Evolutionary conservation across 1,140 invertebrate species (phyloP).

Genomic region (Drosophila tsacasi): DNA sequence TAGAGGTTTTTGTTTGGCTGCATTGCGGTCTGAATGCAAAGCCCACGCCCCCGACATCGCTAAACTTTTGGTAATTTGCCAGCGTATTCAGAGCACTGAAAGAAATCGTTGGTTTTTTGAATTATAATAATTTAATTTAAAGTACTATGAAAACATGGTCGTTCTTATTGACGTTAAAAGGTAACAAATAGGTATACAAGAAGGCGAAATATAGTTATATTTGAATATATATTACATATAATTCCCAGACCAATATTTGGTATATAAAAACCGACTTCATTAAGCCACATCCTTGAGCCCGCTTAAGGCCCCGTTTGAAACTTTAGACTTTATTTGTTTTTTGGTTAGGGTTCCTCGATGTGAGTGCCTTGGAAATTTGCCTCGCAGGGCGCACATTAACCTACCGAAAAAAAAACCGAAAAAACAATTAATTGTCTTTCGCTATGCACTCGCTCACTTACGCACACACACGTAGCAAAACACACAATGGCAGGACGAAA

Average conservation of each 20-base stretch:
- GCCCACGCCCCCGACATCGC: constrained; percentile 8
- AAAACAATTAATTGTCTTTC: constrained; percentile 81
- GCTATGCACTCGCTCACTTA: constrained; percentile 62
- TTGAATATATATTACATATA: background rate
- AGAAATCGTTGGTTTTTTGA: background rate
- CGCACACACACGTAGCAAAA: constrained; percentile 9
- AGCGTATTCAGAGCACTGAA: constrained; percentile 6
- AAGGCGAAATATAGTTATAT: background rate
- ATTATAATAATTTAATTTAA: background rate
- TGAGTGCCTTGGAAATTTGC: constrained; percentile 50
- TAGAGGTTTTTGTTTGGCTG: constrained; percentile 50
- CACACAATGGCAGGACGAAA: constrained; percentile 43
- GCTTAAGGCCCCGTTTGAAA: constrained; percentile 43
- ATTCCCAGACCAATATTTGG: background rate
- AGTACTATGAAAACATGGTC: too few relatives aligned
- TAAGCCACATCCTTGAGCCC: background rate
- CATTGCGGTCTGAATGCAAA: constrained; percentile 34
- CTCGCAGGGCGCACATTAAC: constrained; percentile 49
- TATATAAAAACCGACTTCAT: background rate
- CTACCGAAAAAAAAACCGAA: constrained; percentile 26
- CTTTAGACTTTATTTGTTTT: constrained; percentile 26
- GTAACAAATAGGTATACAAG: background rate
- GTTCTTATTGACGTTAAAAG: background rate
- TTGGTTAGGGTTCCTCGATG: constrained; percentile 29
- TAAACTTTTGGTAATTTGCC: constrained; percentile 51